These are phyloP conservation scores for Telenomus remus DNA, from an alignment of 1,140 invertebrate genomes.

Conservation along the genomic window DNA sequence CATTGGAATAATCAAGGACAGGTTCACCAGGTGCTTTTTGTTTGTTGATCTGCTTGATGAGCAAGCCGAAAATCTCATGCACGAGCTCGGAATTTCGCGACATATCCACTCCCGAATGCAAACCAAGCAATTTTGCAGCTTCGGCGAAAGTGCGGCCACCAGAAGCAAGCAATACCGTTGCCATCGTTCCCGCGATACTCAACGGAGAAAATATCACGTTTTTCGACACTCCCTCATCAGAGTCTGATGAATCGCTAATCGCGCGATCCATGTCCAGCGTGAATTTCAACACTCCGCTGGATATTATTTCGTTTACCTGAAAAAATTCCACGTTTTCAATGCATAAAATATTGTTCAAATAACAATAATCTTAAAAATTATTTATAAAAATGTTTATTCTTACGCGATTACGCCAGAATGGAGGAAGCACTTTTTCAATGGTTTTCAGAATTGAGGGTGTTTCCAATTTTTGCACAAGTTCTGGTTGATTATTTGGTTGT, in stretches of 20 bases:
- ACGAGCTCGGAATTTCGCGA: conserved; percentile 76
- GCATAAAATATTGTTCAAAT: no score
- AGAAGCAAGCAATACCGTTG: conserved; percentile 81
- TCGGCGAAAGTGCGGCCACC: conserved; percentile 81
- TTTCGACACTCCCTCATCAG: conserved; percentile 45
- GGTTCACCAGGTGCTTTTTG: conserved; percentile 61
- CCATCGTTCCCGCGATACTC: conserved; percentile 79
- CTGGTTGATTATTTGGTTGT: conserved; percentile 13
- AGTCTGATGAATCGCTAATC: conserved; percentile 45
- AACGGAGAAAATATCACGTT: conserved; percentile 82
- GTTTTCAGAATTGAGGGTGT: conserved; percentile 15
- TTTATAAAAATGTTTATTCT: conserved; percentile 43
- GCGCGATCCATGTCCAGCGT: conserved; percentile 72
- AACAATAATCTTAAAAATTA: no score
- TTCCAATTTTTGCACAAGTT: no score
- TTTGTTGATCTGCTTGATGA: conserved; percentile 67
- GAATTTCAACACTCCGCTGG: conserved; percentile 72
- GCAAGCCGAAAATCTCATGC: conserved; percentile 78
- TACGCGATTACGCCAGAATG: conserved; percentile 63
- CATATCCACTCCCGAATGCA: conserved; percentile 78
- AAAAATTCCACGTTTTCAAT: conserved; percentile 1
- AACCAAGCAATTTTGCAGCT: conserved; percentile 77
- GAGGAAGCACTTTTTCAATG: conserved; percentile 35
- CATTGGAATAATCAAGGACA: conserved; percentile 75
- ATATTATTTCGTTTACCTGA: conserved; percentile 73